phyloP scores from a whole-genome alignment of 2,113 vertebrate genomes.

The Panthera tigris region DNA sequence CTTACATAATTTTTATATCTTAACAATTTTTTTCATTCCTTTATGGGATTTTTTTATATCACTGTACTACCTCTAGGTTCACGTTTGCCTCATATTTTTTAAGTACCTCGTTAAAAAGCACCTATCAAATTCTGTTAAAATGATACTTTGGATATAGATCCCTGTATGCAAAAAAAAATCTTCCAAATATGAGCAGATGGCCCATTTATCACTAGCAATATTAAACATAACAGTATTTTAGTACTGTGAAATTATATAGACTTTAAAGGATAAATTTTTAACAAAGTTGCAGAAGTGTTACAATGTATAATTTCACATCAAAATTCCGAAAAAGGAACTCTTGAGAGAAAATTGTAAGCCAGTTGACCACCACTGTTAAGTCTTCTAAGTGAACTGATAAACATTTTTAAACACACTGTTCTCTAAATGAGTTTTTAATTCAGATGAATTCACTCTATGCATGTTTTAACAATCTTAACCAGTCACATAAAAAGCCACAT shows the following conservation, averaged over 20 bases:
- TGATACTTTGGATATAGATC: constrained; percentile 1
- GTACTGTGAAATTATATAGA: constrained; percentile 1
- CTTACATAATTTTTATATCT: not conserved
- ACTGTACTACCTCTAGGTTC: not conserved
- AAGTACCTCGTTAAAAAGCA: constrained; percentile 30
- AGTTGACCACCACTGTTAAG: not conserved
- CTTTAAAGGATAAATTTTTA: constrained; percentile 49
- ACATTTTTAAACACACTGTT: not conserved
- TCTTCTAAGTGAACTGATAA: constrained; percentile 15
- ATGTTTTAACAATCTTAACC: not conserved
- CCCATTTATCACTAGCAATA: constrained; percentile 44
- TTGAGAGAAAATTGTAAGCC: not conserved
- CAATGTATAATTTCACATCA: not conserved
- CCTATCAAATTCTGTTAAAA: constrained; percentile 45
- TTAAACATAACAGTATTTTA: constrained; percentile 46
- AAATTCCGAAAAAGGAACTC: not conserved
- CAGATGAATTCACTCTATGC: not conserved
- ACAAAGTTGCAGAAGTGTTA: constrained; percentile 8
- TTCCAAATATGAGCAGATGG: constrained; percentile 54
- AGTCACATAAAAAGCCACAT: not conserved
- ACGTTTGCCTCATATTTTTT: not conserved
- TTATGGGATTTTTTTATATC: constrained; percentile 19
- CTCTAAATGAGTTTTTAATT: not conserved
- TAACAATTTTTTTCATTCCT: not conserved
- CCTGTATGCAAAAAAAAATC: not conserved